phyloP scores from a whole-genome alignment of 2,113 vertebrate species.

The Ptilorrhoa leucosticta region DNA sequence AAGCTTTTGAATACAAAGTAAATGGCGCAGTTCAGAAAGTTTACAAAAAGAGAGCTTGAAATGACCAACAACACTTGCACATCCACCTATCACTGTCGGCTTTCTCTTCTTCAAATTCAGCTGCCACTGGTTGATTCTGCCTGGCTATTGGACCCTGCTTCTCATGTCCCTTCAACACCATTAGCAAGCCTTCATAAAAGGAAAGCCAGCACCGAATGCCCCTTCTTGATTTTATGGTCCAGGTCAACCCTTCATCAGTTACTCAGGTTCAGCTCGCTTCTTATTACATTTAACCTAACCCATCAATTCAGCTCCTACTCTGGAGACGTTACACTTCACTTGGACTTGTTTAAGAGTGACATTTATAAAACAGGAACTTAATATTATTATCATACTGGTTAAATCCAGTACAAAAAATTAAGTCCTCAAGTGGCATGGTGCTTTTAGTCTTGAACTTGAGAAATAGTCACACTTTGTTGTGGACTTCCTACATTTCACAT shows the following conservation, averaged over 20 bases:
- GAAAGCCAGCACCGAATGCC: background rate
- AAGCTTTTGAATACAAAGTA: background rate
- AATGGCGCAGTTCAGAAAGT: rapidly evolving
- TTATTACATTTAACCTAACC: background rate
- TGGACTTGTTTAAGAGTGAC: background rate
- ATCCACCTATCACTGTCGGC: background rate
- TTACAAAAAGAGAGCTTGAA: background rate
- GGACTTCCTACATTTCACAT: background rate
- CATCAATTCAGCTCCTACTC: background rate
- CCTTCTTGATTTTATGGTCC: background rate
- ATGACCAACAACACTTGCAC: background rate
- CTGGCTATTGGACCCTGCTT: background rate
- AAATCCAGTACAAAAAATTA: background rate
- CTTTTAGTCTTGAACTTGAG: background rate
- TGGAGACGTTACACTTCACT: background rate
- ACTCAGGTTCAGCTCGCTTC: background rate
- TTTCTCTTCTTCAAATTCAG: background rate
- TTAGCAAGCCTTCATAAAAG: background rate
- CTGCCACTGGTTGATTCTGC: background rate
- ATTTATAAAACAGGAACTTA: background rate
- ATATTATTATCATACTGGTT: background rate
- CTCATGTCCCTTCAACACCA: background rate
- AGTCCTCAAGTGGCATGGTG: background rate
- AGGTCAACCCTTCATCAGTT: background rate
- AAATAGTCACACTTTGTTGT: background rate